phyloP scores from a whole-genome alignment of 2,888 invertebrate species.

The Cancer borealis region DNA sequence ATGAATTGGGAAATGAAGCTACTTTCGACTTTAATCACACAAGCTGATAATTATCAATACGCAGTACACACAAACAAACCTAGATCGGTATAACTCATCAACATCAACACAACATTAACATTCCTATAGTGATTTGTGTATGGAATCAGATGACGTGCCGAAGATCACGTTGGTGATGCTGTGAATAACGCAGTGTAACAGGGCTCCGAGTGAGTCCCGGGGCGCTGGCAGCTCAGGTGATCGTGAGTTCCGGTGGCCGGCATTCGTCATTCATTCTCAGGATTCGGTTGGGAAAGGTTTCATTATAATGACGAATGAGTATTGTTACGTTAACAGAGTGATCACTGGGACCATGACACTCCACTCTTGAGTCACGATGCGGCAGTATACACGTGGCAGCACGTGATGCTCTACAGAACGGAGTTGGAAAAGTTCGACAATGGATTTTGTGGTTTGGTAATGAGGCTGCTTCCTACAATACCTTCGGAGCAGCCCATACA shows the following conservation, averaged over 20 bases:
- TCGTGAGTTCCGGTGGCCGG: background rate
- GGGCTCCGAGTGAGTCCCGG: background rate
- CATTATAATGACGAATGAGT: background rate
- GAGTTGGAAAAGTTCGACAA: background rate
- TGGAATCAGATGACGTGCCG: background rate
- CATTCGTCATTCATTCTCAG: constrained; percentile 5
- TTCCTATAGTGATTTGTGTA: background rate
- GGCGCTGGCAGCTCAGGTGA: background rate
- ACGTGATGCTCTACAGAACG: background rate
- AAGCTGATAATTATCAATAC: background rate
- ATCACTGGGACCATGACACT: background rate
- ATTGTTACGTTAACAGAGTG: background rate
- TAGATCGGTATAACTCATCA: background rate
- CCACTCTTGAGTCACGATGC: background rate
- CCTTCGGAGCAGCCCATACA: background rate
- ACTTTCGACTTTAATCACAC: background rate
- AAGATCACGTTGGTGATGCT: background rate
- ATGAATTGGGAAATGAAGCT: background rate
- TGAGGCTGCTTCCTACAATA: background rate
- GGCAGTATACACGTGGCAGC: background rate
- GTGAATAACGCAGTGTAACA: background rate
- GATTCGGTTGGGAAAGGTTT: background rate
- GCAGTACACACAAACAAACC: too few relatives aligned
- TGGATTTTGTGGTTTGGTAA: background rate
- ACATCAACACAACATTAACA: background rate